Evolutionary conservation across 2,113 vertebrate genomes (phyloP).

Genomic region (Piaya cayana): DNA sequence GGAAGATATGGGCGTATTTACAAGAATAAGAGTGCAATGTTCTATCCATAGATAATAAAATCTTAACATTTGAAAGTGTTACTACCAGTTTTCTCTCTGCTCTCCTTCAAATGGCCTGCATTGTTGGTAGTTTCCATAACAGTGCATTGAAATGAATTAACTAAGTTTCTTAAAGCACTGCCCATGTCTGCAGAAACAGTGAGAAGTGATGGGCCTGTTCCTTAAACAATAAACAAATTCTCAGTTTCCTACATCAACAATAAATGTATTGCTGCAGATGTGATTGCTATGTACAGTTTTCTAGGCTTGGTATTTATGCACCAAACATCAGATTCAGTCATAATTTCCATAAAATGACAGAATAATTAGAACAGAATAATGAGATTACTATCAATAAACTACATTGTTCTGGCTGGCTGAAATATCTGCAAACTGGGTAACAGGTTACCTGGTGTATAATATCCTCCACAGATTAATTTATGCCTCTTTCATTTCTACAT

Average conservation of each 20-base stretch:
- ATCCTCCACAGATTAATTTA: background rate
- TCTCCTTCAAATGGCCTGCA: background rate
- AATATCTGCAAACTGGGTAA: background rate
- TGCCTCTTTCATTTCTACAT: background rate
- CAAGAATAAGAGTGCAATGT: background rate
- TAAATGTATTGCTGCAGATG: background rate
- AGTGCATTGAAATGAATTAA: background rate
- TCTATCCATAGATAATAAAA: background rate
- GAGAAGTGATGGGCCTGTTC: background rate
- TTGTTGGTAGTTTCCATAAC: background rate
- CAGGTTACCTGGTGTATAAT: background rate
- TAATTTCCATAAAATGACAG: background rate
- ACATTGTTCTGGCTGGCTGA: background rate
- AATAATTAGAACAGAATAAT: constrained; percentile 13
- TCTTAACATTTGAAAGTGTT: background rate
- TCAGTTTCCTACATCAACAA: background rate
- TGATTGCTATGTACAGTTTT: background rate
- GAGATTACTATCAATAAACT: background rate
- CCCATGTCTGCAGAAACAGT: background rate
- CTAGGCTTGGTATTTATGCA: background rate
- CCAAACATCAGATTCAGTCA: background rate
- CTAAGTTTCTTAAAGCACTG: background rate
- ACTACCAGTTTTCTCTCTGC: background rate
- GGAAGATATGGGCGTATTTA: background rate
- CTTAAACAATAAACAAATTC: background rate